Evolutionary conservation across 2,888 invertebrate species (phyloP), one percentile per base, ranked within the genome.

Genomic region (Microctonus hyperodae): DNA sequence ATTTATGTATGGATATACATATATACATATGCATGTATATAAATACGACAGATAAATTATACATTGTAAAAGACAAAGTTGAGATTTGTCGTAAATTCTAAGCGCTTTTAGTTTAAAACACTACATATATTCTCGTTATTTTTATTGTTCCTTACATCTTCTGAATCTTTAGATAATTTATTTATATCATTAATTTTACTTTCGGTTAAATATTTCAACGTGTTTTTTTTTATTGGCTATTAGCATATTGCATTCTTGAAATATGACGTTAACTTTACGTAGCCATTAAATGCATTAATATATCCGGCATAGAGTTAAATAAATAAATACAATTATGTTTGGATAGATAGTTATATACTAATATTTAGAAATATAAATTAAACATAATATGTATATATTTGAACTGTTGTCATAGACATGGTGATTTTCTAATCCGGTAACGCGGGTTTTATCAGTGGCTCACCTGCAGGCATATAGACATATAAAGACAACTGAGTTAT

Each of bases 361-460:
- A 31, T 20, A 55, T n/a, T 33, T 23, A 23, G 23, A 23, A 22
- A 25, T 25, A 51, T 51, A 51, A 51, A 51, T 51, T 25, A 23
- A 10, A 10, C 11, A 51, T 10, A 11, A 23, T 25, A 25, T 13
- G 25, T 50, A 2, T 22, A 3, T 2, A 3, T 5, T 51, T 23
- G 25, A 23, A 25, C 25, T 51, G 25, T 44, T 44, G 44, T 6
- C 44, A 23, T 44, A 48, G 25, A 59, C 48, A 50, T 40, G 63
- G 68, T 68, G 69, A 70, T 70, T 69, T 72, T 71, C 69, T 70
- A 72, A 72, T 72, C 72, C 71, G 65, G 70, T 72, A 71, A 70
- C 51, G 70, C 69, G 40, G 65, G 65, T 72, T 71, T 65, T 31
- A 72, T 68, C 62, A 44, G 56, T 61, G 68, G 59, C 65, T 64